Percentiles rank a stretch among this genome's conserved stretches.
Evolutionary conservation across 2,797 vertebrate species (phyloP).

Genomic region (Carduelis carduelis): DNA sequence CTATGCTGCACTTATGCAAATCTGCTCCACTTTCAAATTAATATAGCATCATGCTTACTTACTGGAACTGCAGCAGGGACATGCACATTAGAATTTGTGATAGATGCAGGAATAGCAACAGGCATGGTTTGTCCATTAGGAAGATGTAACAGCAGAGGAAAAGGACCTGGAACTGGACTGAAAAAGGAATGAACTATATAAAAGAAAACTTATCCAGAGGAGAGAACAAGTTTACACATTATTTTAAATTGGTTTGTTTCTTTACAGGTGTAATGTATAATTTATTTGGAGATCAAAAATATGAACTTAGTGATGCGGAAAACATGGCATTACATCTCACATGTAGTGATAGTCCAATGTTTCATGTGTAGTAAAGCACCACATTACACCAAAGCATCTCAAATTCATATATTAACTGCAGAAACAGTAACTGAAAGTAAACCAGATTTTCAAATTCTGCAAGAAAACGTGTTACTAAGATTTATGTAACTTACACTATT

Average conservation of each 20-base stretch:
- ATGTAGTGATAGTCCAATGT: constrained; percentile 9
- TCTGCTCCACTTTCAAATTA: constrained; percentile 62
- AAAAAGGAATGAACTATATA: constrained; percentile 72
- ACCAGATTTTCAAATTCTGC: background rate
- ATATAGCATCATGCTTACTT: constrained; percentile 76
- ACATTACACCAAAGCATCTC: constrained; percentile 26
- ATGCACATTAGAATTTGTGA: constrained; percentile 95
- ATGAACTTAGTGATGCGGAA: constrained; percentile 35
- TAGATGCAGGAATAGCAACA: constrained; percentile 95
- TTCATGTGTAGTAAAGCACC: constrained; percentile 32
- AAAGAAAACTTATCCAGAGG: constrained; percentile 53
- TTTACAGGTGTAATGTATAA: constrained; percentile 20
- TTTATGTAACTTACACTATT: constrained; percentile 91
- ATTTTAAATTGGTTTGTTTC: background rate
- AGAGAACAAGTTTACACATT: constrained; percentile 37
- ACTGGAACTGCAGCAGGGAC: constrained; percentile 96
- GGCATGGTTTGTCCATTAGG: constrained; percentile 99
- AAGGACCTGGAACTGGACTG: constrained; percentile 95
- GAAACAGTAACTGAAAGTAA: background rate
- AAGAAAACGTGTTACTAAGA: constrained; percentile 19
- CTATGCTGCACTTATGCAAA: constrained; percentile 50
- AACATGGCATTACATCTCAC: constrained; percentile 33
- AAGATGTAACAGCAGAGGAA: constrained; percentile 97
- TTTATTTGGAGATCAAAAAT: constrained; percentile 24
- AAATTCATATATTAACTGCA: background rate